Conservation (phyloP, 2,797 vertebrate species). For the Cynodonichthys magdalenae region DNA sequence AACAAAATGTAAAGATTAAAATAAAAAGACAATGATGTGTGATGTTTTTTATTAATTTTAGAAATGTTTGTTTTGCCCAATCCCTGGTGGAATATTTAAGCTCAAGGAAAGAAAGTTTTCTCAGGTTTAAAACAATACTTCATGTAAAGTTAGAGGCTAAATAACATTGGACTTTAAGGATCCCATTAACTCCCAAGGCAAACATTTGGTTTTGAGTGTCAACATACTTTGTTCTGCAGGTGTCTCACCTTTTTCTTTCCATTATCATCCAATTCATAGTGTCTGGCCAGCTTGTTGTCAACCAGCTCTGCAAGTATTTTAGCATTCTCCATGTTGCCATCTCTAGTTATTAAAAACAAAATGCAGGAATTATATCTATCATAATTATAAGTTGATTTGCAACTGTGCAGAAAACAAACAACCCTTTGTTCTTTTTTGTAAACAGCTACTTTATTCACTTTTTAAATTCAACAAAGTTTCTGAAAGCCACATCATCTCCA, state of each 20-base stretch:
- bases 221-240: conserved; percentile 24
- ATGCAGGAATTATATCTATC: background rate
- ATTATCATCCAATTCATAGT: conserved; percentile 88
- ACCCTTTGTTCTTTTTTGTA: too few species aligned
- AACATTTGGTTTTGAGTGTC: conserved; percentile 33
- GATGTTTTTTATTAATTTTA: background rate
- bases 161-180: background rate
- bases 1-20: background rate
- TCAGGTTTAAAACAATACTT: background rate
- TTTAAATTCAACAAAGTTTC: too few species aligned
- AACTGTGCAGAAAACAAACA: too few species aligned
- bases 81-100: background rate
- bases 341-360: conserved; percentile 72
- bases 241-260: conserved; percentile 89
- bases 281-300: conserved; percentile 86
- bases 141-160: background rate
- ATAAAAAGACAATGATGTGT: background rate
- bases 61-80: too few species aligned
- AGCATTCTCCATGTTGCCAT: conserved; percentile 83
- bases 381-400: background rate
- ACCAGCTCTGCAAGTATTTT: conserved; percentile 89
- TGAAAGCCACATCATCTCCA: too few species aligned
- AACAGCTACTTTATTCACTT: too few species aligned
- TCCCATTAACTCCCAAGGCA: conserved; percentile 7
- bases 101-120: conserved; percentile 4